Evolutionary conservation across 2,797 vertebrate species (phyloP).

Genomic region (Pangasius larnaudii): DNA sequence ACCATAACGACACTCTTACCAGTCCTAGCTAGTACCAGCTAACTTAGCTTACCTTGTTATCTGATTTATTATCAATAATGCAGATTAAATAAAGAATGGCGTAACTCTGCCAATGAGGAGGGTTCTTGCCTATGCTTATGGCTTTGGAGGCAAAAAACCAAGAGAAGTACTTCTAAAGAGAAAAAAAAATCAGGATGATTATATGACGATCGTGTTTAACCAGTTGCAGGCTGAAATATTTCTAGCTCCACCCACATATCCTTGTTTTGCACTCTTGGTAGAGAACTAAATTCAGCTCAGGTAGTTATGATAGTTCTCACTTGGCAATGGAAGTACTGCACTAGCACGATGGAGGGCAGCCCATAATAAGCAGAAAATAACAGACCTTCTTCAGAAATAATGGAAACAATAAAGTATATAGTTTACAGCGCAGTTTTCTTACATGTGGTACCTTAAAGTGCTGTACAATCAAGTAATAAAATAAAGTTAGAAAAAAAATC

Average conservation of each 20-base stretch:
- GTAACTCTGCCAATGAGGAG: neutral
- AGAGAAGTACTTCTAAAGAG: neutral
- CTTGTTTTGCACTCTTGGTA: neutral
- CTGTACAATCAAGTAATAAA: neutral
- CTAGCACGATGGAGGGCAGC: neutral
- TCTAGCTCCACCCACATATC: constrained; percentile 15
- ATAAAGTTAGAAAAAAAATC: neutral
- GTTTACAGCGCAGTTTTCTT: neutral
- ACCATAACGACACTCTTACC: neutral
- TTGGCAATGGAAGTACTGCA: neutral
- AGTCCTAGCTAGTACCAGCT: neutral
- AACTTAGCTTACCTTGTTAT: neutral
- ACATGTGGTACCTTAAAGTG: neutral
- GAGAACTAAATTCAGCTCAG: neutral
- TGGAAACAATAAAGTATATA: neutral
- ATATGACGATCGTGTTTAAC: constrained; percentile 1
- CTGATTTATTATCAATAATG: neutral
- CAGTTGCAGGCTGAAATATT: constrained; percentile 6
- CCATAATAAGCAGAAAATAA: constrained; percentile 3
- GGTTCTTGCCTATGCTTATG: neutral
- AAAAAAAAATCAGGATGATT: neutral
- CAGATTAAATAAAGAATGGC: neutral
- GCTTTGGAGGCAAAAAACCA: neutral
- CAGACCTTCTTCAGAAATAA: neutral
- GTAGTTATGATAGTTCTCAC: neutral